These are phyloP conservation scores for Deilephila porcellus DNA, from an alignment of 2,888 invertebrate genomes.

Conservation along the genomic window DNA sequence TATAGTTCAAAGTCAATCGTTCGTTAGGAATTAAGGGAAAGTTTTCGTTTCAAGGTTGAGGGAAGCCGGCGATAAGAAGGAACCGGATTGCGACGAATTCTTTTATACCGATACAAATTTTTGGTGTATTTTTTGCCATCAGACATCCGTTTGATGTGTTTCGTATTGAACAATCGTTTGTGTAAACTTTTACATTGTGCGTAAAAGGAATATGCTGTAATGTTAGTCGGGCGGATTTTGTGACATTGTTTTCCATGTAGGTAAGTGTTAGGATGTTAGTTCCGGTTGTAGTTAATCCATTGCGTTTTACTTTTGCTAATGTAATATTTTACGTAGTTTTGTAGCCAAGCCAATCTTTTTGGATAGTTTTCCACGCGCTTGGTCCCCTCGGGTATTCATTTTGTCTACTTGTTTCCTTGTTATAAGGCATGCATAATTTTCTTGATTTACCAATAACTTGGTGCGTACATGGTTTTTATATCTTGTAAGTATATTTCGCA, in stretches of 20 bases:
- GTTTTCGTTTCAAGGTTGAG: neutral
- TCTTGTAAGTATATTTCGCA: no score
- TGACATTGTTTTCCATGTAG: neutral
- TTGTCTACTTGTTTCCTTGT: no score
- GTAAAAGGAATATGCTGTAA: neutral
- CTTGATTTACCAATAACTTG: no score
- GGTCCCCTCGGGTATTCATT: no score
- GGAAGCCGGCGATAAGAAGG: neutral
- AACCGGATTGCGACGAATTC: neutral
- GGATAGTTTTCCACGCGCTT: no score
- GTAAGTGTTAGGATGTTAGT: neutral
- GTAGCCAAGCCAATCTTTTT: no score
- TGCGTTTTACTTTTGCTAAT: no score
- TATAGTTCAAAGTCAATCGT: neutral
- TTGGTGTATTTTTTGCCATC: neutral
- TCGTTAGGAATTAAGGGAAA: neutral
- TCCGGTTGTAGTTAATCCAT: no score
- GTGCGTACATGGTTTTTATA: no score
- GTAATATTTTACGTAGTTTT: no score
- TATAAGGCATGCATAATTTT: no score
- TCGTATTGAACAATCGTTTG: neutral
- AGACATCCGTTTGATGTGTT: slow-evolving; percentile 1
- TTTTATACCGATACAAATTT: neutral
- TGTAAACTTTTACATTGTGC: neutral
- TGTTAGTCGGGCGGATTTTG: neutral